Percentiles rank a stretch among this genome's conserved stretches.
These are phyloP conservation scores for Aromia moschata DNA, from an alignment of 2,888 invertebrate genomes.

Conservation along the genomic window DNA sequence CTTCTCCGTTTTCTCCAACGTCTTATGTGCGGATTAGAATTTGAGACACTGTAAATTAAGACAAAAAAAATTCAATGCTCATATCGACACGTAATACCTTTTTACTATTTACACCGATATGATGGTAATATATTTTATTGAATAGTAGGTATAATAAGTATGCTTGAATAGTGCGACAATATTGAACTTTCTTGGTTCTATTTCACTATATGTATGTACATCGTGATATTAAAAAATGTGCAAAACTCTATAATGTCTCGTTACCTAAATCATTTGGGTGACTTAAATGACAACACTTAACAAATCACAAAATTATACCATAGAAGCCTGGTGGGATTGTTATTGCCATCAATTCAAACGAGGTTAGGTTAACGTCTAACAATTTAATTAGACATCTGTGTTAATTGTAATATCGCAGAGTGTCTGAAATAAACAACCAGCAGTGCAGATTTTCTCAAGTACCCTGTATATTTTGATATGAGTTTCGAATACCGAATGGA, in stretches of 20 bases:
- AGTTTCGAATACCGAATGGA: no score
- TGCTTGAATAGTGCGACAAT: constrained; percentile 28
- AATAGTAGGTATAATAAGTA: no score
- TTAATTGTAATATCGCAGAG: no score
- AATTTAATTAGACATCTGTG: no score
- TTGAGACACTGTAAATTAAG: constrained; percentile 15
- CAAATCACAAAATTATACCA: constrained; percentile 20
- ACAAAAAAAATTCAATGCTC: constrained; percentile 10
- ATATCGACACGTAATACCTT: constrained; percentile 3
- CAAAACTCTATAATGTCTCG: constrained; percentile 23
- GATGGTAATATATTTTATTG: constrained; percentile 12
- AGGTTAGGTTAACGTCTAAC: no score
- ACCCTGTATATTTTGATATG: no score
- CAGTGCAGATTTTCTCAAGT: no score
- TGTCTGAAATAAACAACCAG: no score
- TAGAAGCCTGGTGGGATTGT: constrained; percentile 3
- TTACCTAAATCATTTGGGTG: constrained; percentile 28
- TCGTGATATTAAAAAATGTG: constrained; percentile 30
- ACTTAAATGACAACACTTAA: constrained; percentile 32
- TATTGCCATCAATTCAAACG: constrained; percentile 4
- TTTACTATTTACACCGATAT: constrained; percentile 28
- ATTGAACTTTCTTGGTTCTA: constrained; percentile 20
- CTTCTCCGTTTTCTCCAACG: not conserved
- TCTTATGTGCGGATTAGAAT: not conserved
- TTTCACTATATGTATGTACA: constrained; percentile 28